These are phyloP conservation scores for Harpagifer antarcticus DNA, from an alignment of 2,797 vertebrate species.

Conservation along the genomic window DNA sequence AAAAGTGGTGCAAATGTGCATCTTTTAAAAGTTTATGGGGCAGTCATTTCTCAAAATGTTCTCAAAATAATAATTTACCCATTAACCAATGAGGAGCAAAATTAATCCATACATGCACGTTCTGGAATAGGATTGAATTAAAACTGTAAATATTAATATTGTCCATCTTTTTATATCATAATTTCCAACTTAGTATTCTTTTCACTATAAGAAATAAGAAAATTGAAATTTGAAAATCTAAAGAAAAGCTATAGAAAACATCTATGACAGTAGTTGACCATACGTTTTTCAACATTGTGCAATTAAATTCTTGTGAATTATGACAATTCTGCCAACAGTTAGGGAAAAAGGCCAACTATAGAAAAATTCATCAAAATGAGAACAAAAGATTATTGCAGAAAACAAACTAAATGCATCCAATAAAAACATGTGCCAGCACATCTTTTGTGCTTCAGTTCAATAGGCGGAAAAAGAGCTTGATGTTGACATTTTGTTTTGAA, in stretches of 20 bases:
- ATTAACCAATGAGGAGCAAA: conserved; percentile 5
- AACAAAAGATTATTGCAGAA: background rate
- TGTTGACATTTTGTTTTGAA: conserved; percentile 21
- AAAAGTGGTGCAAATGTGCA: background rate
- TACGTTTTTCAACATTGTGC: background rate
- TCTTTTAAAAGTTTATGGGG: background rate
- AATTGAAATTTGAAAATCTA: background rate
- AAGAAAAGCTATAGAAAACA: too few relatives aligned
- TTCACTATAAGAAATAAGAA: background rate
- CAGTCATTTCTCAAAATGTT: conserved; percentile 7
- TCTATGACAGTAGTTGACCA: background rate
- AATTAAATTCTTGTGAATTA: background rate
- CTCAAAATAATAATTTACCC: background rate
- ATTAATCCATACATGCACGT: background rate
- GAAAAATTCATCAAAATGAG: background rate
- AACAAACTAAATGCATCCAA: background rate
- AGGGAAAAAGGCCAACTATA: background rate
- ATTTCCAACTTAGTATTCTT: background rate
- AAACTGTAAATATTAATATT: background rate
- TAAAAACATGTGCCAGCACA: background rate
- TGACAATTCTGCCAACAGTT: background rate
- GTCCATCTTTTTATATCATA: background rate
- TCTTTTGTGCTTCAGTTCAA: conserved; percentile 3
- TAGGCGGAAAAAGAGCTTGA: conserved; percentile 14
- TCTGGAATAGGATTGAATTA: background rate